A percentile compares a stretch with the other conserved stretches of the same genome.
Conservation (phyloP, 64 coral and sea anemone species). For the Montipora sp. region DNA sequence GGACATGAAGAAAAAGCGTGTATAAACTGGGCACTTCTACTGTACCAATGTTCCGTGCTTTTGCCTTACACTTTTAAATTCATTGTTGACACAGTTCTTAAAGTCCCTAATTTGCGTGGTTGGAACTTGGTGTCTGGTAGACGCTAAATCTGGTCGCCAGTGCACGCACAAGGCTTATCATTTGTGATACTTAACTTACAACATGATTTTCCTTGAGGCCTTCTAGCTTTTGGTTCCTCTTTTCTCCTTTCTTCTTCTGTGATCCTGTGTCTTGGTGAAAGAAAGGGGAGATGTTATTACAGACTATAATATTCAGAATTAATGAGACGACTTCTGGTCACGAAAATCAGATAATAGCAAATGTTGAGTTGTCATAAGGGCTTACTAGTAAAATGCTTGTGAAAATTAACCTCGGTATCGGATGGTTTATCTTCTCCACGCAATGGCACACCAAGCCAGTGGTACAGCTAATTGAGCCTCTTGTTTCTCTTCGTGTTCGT, state of each 20-base stretch:
- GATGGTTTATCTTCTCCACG: not conserved
- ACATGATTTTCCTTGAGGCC: constrained; percentile 6
- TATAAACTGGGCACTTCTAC: too few species aligned
- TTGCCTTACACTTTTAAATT: not conserved
- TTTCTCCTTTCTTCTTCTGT: not conserved
- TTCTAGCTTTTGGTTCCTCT: not conserved
- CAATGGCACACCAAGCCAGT: not conserved
- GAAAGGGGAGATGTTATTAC: constrained; percentile 10
- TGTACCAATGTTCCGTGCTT: not conserved
- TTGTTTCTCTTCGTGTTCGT: not conserved
- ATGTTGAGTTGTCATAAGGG: not conserved
- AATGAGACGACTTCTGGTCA: constrained; percentile 41
- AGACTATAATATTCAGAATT: constrained; percentile 41
- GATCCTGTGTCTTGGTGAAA: constrained; percentile 1
- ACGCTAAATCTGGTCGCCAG: too few species aligned
- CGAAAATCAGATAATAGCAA: not conserved
- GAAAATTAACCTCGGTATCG: not conserved
- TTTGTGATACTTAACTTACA: constrained; percentile 4
- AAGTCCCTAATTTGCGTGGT: not conserved
- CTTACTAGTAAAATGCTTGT: too few species aligned
- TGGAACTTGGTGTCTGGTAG: not conserved
- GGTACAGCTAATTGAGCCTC: not conserved
- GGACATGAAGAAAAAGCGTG: too few species aligned
- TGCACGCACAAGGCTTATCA: not conserved
- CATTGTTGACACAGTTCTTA: constrained; percentile 8